Evolutionary conservation across 2,888 invertebrate species (phyloP).

Genomic region (Tiliacea citrago): DNA sequence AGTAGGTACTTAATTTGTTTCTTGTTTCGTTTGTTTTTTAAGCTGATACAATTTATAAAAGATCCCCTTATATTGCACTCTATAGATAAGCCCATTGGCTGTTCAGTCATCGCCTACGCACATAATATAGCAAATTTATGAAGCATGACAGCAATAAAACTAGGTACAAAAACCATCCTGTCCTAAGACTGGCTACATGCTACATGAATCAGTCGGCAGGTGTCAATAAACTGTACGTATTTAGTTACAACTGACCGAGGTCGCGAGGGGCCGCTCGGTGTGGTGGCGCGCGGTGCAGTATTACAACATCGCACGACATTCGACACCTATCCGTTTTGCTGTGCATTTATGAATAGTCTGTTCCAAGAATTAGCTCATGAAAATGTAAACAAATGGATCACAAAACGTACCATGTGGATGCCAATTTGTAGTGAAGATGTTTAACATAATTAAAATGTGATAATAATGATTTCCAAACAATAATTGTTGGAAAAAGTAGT

Average conservation of each 20-base stretch:
- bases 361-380: neutral
- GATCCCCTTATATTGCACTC: too few species aligned
- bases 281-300: neutral
- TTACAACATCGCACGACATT: neutral
- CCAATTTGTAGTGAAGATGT: too few species aligned
- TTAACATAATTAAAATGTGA: too few species aligned
- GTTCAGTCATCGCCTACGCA: neutral
- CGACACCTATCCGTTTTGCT: neutral
- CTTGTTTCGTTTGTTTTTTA: conserved; percentile 10
- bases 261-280: neutral
- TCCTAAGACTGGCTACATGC: too few species aligned
- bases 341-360: neutral
- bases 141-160: too few species aligned
- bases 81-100: neutral
- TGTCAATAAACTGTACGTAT: neutral
- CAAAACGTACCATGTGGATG: too few species aligned
- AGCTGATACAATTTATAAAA: neutral
- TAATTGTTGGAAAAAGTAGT: too few species aligned
- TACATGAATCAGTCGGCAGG: neutral
- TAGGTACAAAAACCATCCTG: neutral
- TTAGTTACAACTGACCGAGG: neutral
- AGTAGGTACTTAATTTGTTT: conserved; percentile 11
- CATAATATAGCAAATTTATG: neutral
- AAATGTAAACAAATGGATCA: too few species aligned
- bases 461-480: too few species aligned